Evolutionary conservation across 2,888 invertebrate genomes (phyloP).

Genomic region (Eurois occulta): DNA sequence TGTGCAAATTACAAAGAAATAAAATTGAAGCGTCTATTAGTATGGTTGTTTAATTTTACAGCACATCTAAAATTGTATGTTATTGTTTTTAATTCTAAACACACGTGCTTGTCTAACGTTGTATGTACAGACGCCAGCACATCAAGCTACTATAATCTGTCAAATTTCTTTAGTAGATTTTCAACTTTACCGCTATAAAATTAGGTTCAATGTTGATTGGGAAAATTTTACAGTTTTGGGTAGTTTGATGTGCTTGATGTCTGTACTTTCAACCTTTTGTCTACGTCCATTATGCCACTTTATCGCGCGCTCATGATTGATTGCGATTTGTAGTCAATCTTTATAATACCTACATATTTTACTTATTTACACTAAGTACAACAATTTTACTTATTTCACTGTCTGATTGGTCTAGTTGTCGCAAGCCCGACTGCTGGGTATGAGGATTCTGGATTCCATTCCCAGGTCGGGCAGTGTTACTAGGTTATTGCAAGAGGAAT

Average conservation of each 20-base stretch:
- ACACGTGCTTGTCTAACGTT: not conserved
- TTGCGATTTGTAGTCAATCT: not conserved
- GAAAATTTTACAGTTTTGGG: too few relatives aligned
- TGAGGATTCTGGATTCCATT: not conserved
- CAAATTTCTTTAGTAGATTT: too few relatives aligned
- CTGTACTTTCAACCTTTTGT: not conserved
- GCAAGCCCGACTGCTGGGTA: not conserved
- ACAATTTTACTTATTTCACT: not conserved
- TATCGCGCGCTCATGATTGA: not conserved
- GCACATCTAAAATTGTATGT: not conserved
- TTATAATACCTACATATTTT: not conserved
- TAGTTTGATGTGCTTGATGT: too few relatives aligned
- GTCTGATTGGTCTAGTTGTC: not conserved
- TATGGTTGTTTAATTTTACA: constrained; percentile 2
- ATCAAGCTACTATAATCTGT: too few relatives aligned
- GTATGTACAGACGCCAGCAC: too few relatives aligned
- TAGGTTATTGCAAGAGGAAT: not conserved
- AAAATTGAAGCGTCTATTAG: too few relatives aligned
- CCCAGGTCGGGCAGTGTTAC: not conserved
- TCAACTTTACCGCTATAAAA: too few relatives aligned
- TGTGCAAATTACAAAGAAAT: too few relatives aligned
- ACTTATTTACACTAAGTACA: not conserved
- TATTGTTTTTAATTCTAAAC: not conserved
- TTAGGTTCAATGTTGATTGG: too few relatives aligned
- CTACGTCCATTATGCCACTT: not conserved